These are phyloP conservation scores for Oreonectes daqikongensis DNA, from an alignment of 2,797 vertebrate genomes.

Conservation along the genomic window DNA sequence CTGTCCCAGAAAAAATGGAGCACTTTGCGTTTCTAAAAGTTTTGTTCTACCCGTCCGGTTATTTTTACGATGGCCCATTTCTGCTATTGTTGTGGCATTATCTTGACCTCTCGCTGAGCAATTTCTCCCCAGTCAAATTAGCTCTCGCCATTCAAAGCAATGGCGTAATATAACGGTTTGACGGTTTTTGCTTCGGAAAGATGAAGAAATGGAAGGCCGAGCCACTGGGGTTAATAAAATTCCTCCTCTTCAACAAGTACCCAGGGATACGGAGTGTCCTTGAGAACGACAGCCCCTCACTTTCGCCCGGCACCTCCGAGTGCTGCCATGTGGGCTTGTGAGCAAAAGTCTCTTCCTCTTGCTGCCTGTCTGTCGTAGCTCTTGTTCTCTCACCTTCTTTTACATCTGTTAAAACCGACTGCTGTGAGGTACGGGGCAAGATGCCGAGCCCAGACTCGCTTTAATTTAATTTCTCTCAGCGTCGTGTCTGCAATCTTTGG, in stretches of 20 bases:
- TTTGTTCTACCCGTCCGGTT: conserved; percentile 76
- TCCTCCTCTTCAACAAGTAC: conserved; percentile 86
- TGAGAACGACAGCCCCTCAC: conserved; percentile 78
- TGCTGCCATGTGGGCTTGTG: conserved; percentile 58
- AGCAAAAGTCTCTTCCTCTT: conserved; percentile 62
- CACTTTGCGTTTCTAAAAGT: conserved; percentile 78
- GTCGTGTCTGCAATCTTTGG: conserved; percentile 17
- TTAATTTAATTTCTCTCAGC: conserved; percentile 7
- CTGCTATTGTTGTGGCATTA: conserved; percentile 84
- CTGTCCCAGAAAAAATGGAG: conserved; percentile 80
- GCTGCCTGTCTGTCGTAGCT: neutral
- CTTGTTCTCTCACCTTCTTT: conserved; percentile 15
- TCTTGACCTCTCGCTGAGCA: conserved; percentile 82
- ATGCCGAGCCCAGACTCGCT: neutral
- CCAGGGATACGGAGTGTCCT: conserved; percentile 81
- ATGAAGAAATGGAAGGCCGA: conserved; percentile 76
- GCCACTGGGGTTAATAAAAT: conserved; percentile 87
- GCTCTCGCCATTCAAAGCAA: conserved; percentile 80
- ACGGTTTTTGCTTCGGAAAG: conserved; percentile 76
- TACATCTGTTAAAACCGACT: conserved; percentile 10
- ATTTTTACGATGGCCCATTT: conserved; percentile 86
- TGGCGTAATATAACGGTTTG: conserved; percentile 78
- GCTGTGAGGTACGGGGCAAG: neutral
- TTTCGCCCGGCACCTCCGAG: conserved; percentile 70
- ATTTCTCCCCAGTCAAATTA: conserved; percentile 85